Percentiles rank a stretch among this genome's conserved stretches.
These are phyloP conservation scores for Dysmachus trigonus DNA, from an alignment of 2,888 invertebrate genomes.

Conservation along the genomic window DNA sequence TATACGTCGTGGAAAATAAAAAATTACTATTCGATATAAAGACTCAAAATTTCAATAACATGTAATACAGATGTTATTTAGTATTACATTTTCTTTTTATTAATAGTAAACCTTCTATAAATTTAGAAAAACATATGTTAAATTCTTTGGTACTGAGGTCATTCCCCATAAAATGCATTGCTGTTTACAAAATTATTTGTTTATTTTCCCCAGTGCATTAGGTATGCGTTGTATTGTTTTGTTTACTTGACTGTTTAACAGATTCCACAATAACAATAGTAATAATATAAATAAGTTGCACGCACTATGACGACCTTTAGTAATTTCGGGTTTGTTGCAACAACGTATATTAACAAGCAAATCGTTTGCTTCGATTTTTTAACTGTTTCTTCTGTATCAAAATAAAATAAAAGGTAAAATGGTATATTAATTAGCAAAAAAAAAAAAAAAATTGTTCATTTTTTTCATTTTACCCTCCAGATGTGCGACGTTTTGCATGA, in stretches of 20 bases:
- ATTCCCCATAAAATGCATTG: not conserved
- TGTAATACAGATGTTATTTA: slow-evolving; percentile 4
- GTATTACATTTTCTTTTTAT: not conserved
- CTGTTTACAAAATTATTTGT: not conserved
- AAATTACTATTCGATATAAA: not conserved
- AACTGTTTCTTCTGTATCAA: not conserved
- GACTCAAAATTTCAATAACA: not conserved
- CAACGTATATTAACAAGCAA: not conserved
- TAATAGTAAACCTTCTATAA: not conserved
- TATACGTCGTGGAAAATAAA: no score
- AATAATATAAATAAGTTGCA: no score
- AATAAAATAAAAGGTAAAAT: not conserved
- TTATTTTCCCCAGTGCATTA: not conserved
- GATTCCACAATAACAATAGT: no score
- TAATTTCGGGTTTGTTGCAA: not conserved
- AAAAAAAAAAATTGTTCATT: not conserved
- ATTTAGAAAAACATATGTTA: not conserved
- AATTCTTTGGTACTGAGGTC: no score
- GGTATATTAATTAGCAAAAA: not conserved
- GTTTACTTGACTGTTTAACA: not conserved
- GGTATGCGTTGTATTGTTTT: not conserved
- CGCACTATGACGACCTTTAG: not conserved
- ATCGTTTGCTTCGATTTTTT: not conserved
- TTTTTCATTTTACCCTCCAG: no score
- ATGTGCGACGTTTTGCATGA: no score